These are phyloP conservation scores for Xenopus tropicalis DNA, from an alignment of 2,113 vertebrate genomes.

Conservation along the genomic window UCB_Xtro_10.0 CM004448.2:87851001-87851500, in stretches of 20 bases:
- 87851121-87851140: background rate
- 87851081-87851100: too few species aligned
- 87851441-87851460: conserved; percentile 3
- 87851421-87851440: conserved; percentile 11
- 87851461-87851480: background rate
- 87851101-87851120: too few species aligned
- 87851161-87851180: background rate
- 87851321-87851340: conserved; percentile 16
- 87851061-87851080: too few species aligned
- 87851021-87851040: too few species aligned
- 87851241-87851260: conserved; percentile 9
- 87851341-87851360: conserved; percentile 18
- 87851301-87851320: conserved; percentile 32
- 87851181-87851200: conserved; percentile 9
- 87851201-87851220: conserved; percentile 14
- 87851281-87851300: conserved; percentile 25
- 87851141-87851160: background rate
- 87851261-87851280: conserved; percentile 13
- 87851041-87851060: too few species aligned
- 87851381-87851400: conserved; percentile 12
- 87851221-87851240: conserved; percentile 1
- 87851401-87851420: conserved; percentile 2
- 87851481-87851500: background rate
- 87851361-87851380: conserved; percentile 18
- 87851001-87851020: too few species aligned